Evolutionary conservation across 2,888 invertebrate genomes (phyloP).

Genomic region (Rhopalosiphum nymphaeae): DNA sequence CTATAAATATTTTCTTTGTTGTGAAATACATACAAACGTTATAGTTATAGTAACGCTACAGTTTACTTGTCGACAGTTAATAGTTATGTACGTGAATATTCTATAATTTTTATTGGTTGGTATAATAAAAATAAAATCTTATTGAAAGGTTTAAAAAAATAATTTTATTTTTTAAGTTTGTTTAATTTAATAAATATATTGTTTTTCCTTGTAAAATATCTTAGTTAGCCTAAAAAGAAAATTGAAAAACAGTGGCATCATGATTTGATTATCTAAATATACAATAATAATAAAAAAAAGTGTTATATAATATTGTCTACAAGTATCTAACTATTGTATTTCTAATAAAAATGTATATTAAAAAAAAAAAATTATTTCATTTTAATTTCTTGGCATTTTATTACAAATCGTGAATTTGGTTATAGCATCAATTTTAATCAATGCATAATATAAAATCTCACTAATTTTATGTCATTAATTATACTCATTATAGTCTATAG

Average conservation of each 20-base stretch:
- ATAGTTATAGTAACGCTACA: background rate
- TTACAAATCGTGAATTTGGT: background rate
- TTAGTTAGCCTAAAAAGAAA: background rate
- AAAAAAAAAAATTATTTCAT: too few species aligned
- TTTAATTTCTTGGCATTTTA: background rate
- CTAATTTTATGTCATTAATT: background rate
- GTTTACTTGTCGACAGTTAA: background rate
- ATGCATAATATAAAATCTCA: background rate
- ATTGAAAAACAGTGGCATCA: background rate
- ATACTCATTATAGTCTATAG: too few species aligned
- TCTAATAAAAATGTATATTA: too few species aligned
- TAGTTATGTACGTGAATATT: background rate
- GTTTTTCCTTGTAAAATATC: background rate
- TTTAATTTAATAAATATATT: background rate
- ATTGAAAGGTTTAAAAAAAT: background rate
- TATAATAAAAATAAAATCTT: background rate
- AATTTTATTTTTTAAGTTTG: background rate
- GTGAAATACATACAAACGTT: background rate
- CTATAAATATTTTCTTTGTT: conserved; percentile 41
- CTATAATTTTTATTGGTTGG: background rate
- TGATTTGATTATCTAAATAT: background rate
- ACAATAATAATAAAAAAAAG: background rate
- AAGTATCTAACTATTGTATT: too few species aligned
- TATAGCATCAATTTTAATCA: background rate
- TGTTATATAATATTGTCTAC: too few species aligned